Conservation (phyloP, 1,140 invertebrate genomes). For the Neodiprion fabricii region DNA sequence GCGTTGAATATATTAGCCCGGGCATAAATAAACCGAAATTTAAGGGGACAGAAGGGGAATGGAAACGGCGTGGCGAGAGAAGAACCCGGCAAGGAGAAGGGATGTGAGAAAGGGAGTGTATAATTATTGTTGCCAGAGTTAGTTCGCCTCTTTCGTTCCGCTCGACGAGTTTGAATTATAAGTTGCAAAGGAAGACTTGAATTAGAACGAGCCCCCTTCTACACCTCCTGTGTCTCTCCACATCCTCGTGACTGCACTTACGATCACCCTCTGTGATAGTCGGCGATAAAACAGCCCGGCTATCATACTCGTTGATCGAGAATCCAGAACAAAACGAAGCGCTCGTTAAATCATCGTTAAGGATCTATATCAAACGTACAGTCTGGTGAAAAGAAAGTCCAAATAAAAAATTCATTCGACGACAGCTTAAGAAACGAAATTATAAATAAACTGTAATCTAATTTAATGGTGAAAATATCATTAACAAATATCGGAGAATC, state of each 20-base stretch:
- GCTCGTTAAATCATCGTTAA: slow-evolving; percentile 13
- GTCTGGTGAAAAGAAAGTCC: not conserved
- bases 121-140: slow-evolving; percentile 13
- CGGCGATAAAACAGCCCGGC: slow-evolving; percentile 19
- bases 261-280: slow-evolving; percentile 31
- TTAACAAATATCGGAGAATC: too few relatives aligned
- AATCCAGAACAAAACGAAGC: slow-evolving; percentile 18
- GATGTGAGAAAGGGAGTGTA: slow-evolving; percentile 13
- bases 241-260: slow-evolving; percentile 23
- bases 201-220: slow-evolving; percentile 27
- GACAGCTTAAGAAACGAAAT: too few relatives aligned
- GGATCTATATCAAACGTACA: slow-evolving; percentile 16
- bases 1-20: not conserved
- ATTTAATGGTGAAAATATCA: too few relatives aligned
- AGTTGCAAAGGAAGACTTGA: slow-evolving; percentile 18
- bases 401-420: too few relatives aligned
- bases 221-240: slow-evolving; percentile 28
- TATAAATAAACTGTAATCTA: too few relatives aligned
- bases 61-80: not conserved
- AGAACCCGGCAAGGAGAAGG: not conserved
- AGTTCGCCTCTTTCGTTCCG: slow-evolving; percentile 9
- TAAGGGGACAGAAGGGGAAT: slow-evolving; percentile 11
- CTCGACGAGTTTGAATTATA: slow-evolving; percentile 18
- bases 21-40: slow-evolving; percentile 20
- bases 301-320: slow-evolving; percentile 26